Conservation (phyloP, 30 jellyfish, hydroid and myxozoan genomes). For the Catostylus mosaicus region DNA sequence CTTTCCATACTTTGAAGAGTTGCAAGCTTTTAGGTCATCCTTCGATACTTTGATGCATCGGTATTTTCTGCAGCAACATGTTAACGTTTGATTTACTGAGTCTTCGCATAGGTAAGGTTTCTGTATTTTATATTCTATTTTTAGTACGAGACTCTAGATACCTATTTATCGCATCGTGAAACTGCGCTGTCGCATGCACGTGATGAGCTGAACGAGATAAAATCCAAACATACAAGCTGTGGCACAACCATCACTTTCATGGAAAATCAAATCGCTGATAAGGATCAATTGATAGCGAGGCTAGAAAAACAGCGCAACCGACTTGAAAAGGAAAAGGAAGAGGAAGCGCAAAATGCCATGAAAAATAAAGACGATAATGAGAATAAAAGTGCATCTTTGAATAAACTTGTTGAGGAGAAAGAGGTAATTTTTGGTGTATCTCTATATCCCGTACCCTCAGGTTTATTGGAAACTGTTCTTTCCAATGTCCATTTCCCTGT, state of each 20-base stretch:
- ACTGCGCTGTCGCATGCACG: constrained; percentile 75
- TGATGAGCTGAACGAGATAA: constrained; percentile 72
- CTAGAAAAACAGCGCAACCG: constrained; percentile 82
- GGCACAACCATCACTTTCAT: constrained; percentile 48
- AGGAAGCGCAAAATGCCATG: constrained; percentile 21
- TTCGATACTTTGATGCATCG: no score
- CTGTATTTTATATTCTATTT: neutral
- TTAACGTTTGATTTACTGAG: no score
- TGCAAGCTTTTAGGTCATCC: no score
- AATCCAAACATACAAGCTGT: constrained; percentile 53
- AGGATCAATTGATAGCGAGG: constrained; percentile 78
- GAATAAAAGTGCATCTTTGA: constrained; percentile 26
- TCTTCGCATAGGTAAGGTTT: neutral
- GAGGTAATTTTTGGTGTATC: constrained; percentile 48
- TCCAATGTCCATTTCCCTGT: no score
- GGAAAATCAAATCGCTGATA: constrained; percentile 76
- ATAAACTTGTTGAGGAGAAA: constrained; percentile 41
- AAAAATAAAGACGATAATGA: constrained; percentile 46
- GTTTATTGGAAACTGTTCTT: no score
- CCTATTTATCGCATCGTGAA: constrained; percentile 73
- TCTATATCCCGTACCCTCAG: no score
- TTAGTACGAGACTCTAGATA: constrained; percentile 80
- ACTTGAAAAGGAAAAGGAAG: constrained; percentile 67
- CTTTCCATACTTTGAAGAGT: no score
- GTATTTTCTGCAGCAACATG: no score